Evolutionary conservation across 2,113 vertebrate species (phyloP), one percentile per base, ranked within the genome.

Genomic region (Rhinolophus sinicus): DNA sequence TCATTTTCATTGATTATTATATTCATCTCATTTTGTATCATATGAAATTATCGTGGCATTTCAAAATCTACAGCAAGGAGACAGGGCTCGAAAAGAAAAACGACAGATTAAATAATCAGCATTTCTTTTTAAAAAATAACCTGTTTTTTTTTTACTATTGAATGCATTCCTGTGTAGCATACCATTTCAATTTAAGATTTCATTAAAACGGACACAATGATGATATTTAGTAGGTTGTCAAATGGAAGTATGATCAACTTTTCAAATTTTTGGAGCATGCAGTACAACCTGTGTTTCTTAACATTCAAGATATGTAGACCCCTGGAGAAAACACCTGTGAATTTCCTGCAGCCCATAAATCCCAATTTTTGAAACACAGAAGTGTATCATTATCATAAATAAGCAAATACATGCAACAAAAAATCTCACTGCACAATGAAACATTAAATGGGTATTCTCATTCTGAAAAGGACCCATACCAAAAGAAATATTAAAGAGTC

Each of bases 261-360:
- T 69, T 80, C 35, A 87, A 58, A 67, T 35, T 50, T 93, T 58
- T 58, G 28, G 35, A 26, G 38, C 6, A 58, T 33, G 22, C 6
- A 52, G 0, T 44, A 56, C 9, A 44, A 82, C 50, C 56, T 78
- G 8, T 75, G 22, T 72, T 81, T 90, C 35, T 96, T 72, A 88
- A 58, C 28, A 86, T 92, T 89, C 19, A 47, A 56, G 80, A 73
- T 5, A 78, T 64, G n/a, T 54, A 90, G 67, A 77, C 12, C 70
- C 50, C 67, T 78, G 6, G 87, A 95, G 76, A 92, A 93, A 97
- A 93, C 69, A 97, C 65, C 54, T 92, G 90, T 52, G 78, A 77
- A 30, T 94, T 91, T 95, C 40, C 64, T 30, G 14, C 22, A 58
- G 52, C 69, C 22, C 44, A 83, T 87, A 92, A 87, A 96, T 90